Conservation (phyloP, 2,113 vertebrate species). For the Sporophila hypoxantha region DNA sequence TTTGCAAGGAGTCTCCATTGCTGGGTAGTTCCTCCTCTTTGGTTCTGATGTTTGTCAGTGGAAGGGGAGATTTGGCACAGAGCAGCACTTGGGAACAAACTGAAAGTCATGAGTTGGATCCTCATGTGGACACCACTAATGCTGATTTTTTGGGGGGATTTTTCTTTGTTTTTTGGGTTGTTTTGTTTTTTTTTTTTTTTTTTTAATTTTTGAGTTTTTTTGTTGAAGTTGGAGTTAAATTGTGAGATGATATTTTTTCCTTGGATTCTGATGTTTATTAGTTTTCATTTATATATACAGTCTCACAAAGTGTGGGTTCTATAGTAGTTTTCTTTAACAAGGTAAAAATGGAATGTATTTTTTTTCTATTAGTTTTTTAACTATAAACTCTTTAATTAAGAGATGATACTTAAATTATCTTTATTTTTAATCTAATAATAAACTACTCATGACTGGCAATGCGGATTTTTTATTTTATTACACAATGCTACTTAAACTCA, state of each 20-base stretch:
- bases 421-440: background rate
- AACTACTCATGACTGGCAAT: background rate
- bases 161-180: too few species aligned
- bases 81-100: background rate
- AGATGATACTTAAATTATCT: background rate
- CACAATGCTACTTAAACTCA: background rate
- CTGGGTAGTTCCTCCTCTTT: background rate
- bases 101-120: background rate
- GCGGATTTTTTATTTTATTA: background rate
- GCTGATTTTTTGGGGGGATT: too few species aligned
- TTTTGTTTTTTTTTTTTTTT: too few species aligned
- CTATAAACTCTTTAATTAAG: background rate
- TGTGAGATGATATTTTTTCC: background rate
- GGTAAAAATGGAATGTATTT: background rate
- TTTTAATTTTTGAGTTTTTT: background rate
- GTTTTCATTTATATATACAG: background rate
- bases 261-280: background rate
- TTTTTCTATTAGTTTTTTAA: background rate
- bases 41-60: background rate
- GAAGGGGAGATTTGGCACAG: accelerated
- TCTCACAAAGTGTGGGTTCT: background rate
- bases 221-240: background rate
- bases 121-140: background rate
- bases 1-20: background rate
- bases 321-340: background rate